A percentile compares a stretch with the other conserved stretches of the same genome.
phyloP scores from a whole-genome alignment of 2,113 vertebrate species.

The Bubo scandiacus region DNA sequence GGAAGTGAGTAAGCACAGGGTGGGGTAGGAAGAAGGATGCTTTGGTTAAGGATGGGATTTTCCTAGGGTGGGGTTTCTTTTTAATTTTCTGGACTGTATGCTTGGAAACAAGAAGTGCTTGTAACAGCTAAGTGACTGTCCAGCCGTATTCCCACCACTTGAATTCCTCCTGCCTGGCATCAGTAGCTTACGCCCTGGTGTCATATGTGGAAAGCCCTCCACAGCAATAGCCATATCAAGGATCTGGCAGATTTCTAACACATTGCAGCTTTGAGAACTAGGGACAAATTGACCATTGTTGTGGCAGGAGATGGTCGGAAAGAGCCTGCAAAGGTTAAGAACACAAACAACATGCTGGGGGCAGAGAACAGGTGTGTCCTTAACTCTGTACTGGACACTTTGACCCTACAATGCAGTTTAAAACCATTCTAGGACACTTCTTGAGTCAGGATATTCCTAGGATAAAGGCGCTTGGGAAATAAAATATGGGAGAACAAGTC shows the following conservation, averaged over 20 bases:
- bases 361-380: background rate
- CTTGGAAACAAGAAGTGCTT: background rate
- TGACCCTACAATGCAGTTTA: background rate
- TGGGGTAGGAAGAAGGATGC: background rate
- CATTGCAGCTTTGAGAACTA: background rate
- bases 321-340: background rate
- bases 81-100: background rate
- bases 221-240: background rate
- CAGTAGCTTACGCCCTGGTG: background rate
- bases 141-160: background rate
- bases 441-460: background rate
- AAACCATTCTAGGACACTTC: background rate
- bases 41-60: conserved; percentile 13
- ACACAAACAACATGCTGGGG: background rate
- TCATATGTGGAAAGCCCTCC: background rate
- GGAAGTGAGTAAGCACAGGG: background rate
- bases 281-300: background rate
- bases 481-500: background rate
- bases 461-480: background rate
- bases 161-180: background rate
- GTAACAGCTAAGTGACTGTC: background rate
- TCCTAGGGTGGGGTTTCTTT: background rate
- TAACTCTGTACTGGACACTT: background rate
- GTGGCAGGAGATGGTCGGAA: background rate
- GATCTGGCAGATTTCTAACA: background rate